A percentile compares a stretch with the other conserved stretches of the same genome.
These are phyloP conservation scores for Chironomus tentans DNA, from an alignment of 2,888 invertebrate genomes.

Conservation along the genomic window DNA sequence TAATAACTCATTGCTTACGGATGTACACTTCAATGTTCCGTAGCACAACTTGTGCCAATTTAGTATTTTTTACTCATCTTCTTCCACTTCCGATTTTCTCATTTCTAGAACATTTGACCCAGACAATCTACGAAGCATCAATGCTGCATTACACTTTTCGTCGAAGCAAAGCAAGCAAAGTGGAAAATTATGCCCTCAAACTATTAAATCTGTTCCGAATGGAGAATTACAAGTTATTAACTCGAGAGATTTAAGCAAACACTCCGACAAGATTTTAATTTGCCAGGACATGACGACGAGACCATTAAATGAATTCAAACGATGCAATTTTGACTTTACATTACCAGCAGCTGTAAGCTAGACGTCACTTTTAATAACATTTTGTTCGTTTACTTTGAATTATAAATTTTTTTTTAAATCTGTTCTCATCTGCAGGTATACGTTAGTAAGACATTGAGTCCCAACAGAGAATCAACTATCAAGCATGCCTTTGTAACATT, in stretches of 20 bases:
- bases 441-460: slow-evolving; percentile 27
- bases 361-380: background rate
- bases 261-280: slow-evolving; percentile 35
- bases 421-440: slow-evolving; percentile 13
- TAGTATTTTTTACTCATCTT: too few species aligned
- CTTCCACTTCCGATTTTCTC: too few species aligned
- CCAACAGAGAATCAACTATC: slow-evolving; percentile 38
- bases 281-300: slow-evolving; percentile 37
- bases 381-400: background rate
- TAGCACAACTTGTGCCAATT: too few species aligned
- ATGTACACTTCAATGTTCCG: too few species aligned
- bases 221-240: slow-evolving; percentile 36
- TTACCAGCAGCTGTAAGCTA: slow-evolving; percentile 34
- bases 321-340: slow-evolving; percentile 39
- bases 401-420: background rate
- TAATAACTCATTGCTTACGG: too few species aligned
- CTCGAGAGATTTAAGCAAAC: slow-evolving; percentile 34
- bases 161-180: slow-evolving; percentile 32
- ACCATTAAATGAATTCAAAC: slow-evolving; percentile 35
- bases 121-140: slow-evolving; percentile 34
- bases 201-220: slow-evolving; percentile 30
- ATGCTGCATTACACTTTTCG: slow-evolving; percentile 38
- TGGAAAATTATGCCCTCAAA: slow-evolving; percentile 33
- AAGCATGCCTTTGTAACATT: slow-evolving; percentile 38
- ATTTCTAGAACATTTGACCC: slow-evolving; percentile 35